Evolutionary conservation across 2,113 vertebrate species (phyloP).

Genomic region (Shinisaurus crocodilurus): DNA sequence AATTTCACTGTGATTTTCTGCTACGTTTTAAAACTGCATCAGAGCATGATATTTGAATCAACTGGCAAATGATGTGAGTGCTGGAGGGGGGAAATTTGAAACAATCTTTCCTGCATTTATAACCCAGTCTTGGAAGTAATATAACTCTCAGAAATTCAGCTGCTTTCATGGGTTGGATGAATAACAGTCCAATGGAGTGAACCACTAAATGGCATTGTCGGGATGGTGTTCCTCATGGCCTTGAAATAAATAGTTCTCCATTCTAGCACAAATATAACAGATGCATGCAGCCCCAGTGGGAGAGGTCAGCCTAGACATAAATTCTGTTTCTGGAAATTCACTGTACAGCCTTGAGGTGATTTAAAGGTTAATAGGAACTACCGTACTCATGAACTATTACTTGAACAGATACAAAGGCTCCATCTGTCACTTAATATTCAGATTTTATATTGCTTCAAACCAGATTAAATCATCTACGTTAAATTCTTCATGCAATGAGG

Average conservation of each 20-base stretch:
- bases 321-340: not conserved
- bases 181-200: not conserved
- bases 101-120: not conserved
- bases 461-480: not conserved
- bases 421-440: not conserved
- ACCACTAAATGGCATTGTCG: not conserved
- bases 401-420: not conserved
- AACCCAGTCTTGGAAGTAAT: not conserved
- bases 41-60: not conserved
- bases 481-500: not conserved
- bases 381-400: not conserved
- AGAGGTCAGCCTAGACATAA: not conserved
- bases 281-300: not conserved
- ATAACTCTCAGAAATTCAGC: not conserved
- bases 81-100: not conserved
- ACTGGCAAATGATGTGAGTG: not conserved
- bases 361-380: constrained; percentile 6
- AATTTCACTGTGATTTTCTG: not conserved
- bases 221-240: not conserved
- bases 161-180: not conserved
- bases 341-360: not conserved
- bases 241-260: not conserved
- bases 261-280: not conserved
- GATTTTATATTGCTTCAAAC: not conserved
- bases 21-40: not conserved